Evolutionary conservation across 2,888 invertebrate genomes (phyloP).

Genomic region (Onthophagus sagittarius): DNA sequence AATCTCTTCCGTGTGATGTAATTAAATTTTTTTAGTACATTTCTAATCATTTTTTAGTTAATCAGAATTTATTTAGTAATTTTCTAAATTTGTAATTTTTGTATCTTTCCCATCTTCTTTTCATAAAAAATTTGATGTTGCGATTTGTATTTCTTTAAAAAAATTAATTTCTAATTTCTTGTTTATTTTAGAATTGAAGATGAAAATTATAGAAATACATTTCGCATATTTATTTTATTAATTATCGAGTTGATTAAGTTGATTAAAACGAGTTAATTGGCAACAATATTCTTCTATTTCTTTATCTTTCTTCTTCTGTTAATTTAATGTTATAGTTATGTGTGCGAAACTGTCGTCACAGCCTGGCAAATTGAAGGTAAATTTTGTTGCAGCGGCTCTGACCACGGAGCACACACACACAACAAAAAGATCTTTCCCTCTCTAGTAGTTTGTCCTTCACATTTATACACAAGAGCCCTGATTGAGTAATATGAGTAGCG

Average conservation of each 20-base stretch:
- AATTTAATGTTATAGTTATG: constrained; percentile 45
- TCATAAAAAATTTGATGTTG: neutral
- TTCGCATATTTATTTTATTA: neutral
- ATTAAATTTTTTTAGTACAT: constrained; percentile 12
- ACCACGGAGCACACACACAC: constrained; percentile 44
- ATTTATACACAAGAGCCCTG: neutral
- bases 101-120: neutral
- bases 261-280: neutral
- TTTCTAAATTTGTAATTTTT: neutral
- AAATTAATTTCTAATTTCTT: neutral
- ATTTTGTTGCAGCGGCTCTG: constrained; percentile 51
- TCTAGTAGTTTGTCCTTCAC: constrained; percentile 36
- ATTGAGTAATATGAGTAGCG: neutral
- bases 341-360: constrained; percentile 49
- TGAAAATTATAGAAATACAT: too few species aligned
- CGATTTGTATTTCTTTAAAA: neutral
- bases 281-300: neutral
- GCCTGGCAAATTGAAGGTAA: constrained; percentile 42
- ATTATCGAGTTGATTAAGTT: neutral
- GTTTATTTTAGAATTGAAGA: too few species aligned
- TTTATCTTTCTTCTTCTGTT: neutral
- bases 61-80: neutral
- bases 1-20: constrained; percentile 15
- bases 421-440: constrained; percentile 31
- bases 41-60: neutral